A percentile compares a stretch with the other conserved stretches of the same genome.
Evolutionary conservation across 2,888 invertebrate species (phyloP).

Genomic region (Venusia cambrica): DNA sequence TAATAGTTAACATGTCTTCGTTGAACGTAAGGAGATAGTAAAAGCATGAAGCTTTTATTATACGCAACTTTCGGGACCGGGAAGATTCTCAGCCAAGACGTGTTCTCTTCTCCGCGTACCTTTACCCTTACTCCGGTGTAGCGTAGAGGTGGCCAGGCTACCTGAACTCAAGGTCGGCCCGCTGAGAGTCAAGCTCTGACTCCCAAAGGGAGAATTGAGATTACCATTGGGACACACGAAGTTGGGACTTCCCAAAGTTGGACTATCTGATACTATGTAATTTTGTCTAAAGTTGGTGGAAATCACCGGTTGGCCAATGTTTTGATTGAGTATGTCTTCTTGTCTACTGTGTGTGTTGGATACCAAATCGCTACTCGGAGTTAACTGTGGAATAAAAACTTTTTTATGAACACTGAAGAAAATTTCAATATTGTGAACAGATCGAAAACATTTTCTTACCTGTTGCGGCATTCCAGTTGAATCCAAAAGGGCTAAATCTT

Average conservation of each 20-base stretch:
- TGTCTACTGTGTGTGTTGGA: conserved; percentile 45
- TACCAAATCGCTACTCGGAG: conserved; percentile 55
- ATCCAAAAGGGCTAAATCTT: conserved; percentile 71
- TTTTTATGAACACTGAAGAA: conserved; percentile 4
- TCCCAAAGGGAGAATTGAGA: conserved; percentile 63
- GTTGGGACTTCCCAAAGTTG: conserved; percentile 73
- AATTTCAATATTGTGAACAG: neutral
- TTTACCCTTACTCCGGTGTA: conserved; percentile 78
- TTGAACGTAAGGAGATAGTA: conserved; percentile 32
- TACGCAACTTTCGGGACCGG: conserved; percentile 94
- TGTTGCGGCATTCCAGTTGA: conserved; percentile 63
- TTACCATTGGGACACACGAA: conserved; percentile 75
- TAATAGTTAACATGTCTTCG: conserved; percentile 38
- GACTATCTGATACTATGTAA: conserved; percentile 65
- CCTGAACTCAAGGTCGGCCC: conserved; percentile 72
- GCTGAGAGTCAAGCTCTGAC: conserved; percentile 60
- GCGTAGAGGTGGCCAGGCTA: conserved; percentile 67
- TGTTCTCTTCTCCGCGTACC: conserved; percentile 84
- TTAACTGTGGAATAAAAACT: conserved; percentile 48
- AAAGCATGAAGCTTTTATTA: conserved; percentile 48
- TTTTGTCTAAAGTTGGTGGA: conserved; percentile 65
- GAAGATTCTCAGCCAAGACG: conserved; percentile 91
- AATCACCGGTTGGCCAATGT: conserved; percentile 52
- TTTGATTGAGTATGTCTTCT: conserved; percentile 68
- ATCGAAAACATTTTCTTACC: conserved; percentile 41